Evolutionary conservation across 1,140 invertebrate species (phyloP), one percentile per base, ranked within the genome.

Genomic region (Ostrea denselamellosa): DNA sequence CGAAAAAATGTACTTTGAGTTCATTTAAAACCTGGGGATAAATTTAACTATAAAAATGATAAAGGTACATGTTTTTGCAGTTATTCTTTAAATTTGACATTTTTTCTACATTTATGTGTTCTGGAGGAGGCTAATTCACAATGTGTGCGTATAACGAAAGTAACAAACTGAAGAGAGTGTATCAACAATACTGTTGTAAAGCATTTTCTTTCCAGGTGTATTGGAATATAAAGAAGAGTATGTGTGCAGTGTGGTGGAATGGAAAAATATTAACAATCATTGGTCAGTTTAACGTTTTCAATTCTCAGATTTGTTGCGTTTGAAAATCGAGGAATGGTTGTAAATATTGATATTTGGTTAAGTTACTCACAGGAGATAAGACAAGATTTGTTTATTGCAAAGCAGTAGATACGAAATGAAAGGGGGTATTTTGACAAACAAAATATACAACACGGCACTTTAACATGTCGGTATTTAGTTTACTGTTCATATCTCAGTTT

Each of bases 361-460:
- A 62, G 56, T n/a, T 62, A n/a, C 2, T 19, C 56, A 62, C n/a
- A n/a, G 14, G 56, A 62, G 56, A 62, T 19, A 62, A 62, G 5
- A 7, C 17, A n/a, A 62, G 10, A 28, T 8, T 28, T 77, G 25
- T 77, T 77, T 77, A 34, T 77, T 77, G 28, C 68, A 10, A 62
- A n/a, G 68, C 12, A 28, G 22, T 22, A 77, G 68, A 77, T 77
- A 77, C 25, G 68, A 77, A 77, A 77, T 44, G 22, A 14, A 77
- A 77, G 25, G 68, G n/a, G 34, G 28, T 25, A 34, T 28, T 77
- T 77, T 77, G 68, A 77, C 68, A 77, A 25, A 77, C 28, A 77
- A 77, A 77, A 77, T 34, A 77, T 77, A 77, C 25, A 28, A 25
- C 17, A 28, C 68, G 68, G 5, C 25, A 28, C 12, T 25, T 77